Evolutionary conservation across 2,113 vertebrate species (phyloP).

Genomic region (Neoarius graeffei): DNA sequence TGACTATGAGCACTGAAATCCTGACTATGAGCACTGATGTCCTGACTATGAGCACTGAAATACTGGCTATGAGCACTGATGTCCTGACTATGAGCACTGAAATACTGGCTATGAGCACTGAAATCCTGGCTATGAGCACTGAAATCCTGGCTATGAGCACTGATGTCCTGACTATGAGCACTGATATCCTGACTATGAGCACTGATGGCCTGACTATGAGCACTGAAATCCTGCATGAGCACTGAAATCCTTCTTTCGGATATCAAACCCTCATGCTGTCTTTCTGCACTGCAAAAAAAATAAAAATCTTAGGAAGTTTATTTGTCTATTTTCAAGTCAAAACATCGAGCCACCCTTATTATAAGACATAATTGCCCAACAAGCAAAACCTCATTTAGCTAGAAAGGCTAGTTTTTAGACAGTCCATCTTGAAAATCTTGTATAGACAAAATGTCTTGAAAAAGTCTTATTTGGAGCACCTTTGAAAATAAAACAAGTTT

Average conservation of each 20-base stretch:
- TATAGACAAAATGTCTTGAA: no score
- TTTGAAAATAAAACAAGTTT: no score
- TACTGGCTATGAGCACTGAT: background rate
- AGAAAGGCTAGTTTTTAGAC: no score
- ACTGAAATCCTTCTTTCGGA: background rate
- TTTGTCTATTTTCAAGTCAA: no score
- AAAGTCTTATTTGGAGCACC: no score
- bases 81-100: background rate
- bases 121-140: background rate
- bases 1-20: background rate
- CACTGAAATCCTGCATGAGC: background rate
- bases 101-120: background rate
- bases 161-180: background rate
- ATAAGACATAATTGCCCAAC: no score
- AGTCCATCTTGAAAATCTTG: no score
- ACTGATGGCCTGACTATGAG: background rate
- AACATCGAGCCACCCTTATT: no score
- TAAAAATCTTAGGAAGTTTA: no score
- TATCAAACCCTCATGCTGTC: background rate
- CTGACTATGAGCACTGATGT: background rate
- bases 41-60: background rate
- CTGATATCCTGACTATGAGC: background rate
- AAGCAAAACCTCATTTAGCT: no score
- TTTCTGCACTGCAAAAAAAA: no score
- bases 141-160: background rate